Evolutionary conservation across 2,888 invertebrate genomes (phyloP), one percentile per base, ranked within the genome.

Genomic region (Hemaris fuciformis): DNA sequence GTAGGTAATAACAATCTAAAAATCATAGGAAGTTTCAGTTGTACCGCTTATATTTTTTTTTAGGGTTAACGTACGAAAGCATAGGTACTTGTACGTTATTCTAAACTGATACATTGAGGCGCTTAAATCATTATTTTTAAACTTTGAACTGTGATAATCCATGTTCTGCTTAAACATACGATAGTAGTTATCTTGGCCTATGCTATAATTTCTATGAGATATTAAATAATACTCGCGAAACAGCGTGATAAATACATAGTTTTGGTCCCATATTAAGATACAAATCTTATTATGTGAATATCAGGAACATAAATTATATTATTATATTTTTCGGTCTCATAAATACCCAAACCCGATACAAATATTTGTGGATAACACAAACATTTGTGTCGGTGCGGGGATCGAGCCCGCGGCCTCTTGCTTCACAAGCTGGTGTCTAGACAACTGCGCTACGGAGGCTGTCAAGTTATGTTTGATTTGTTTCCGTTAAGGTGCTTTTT

Each of bases 401-500:
- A n/a, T n/a, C n/a, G n/a, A n/a, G n/a, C n/a, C n/a, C n/a, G n/a
- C n/a, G n/a, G n/a, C n/a, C n/a, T n/a, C n/a, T n/a, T n/a, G n/a
- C n/a, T n/a, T n/a, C n/a, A n/a, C n/a, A n/a, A n/a, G n/a, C n/a
- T n/a, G n/a, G n/a, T n/a, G n/a, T n/a, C n/a, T n/a, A n/a, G n/a
- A n/a, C n/a, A n/a, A n/a, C n/a, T n/a, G n/a, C n/a, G n/a, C n/a
- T n/a, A n/a, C n/a, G n/a, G n/a, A n/a, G n/a, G n/a, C n/a, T n/a
- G n/a, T n/a, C n/a, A n/a, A n/a, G n/a, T n/a, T n/a, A n/a, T n/a
- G n/a, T n/a, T n/a, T n/a, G n/a, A n/a, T n/a, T 48, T 53, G 0
- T 13, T 7, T 45, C 63, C 68, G 68, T 68, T 1, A 62, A 92
- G 92, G 96, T 98, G 20, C 93, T 98, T 7, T 98, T 98, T 83